A percentile compares a stretch with the other conserved stretches of the same genome.
These are phyloP conservation scores for Argyra leucocephala DNA, from an alignment of 2,888 invertebrate species.

Conservation along the genomic window DNA sequence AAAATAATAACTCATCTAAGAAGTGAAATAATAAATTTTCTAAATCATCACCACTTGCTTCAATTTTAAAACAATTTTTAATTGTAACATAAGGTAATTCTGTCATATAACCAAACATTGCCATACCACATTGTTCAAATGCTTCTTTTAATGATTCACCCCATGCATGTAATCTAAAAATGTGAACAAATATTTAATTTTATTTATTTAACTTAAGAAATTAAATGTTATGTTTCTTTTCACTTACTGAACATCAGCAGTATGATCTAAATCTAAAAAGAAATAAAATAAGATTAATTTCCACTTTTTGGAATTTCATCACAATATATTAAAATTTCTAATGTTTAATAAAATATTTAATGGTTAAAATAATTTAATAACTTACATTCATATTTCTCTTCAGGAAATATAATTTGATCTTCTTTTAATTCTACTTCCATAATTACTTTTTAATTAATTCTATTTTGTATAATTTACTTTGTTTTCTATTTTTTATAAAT, in stretches of 20 bases:
- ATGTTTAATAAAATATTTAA: conserved; percentile 9
- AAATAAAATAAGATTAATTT: conserved; percentile 18
- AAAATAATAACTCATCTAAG: conserved; percentile 84
- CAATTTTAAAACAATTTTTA: conserved; percentile 65
- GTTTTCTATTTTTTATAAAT: not conserved
- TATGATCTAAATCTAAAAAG: conserved; percentile 80
- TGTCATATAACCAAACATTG: conserved; percentile 98
- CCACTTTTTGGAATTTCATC: conserved; percentile 5
- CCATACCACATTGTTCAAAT: conserved; percentile 88
- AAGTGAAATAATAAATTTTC: conserved; percentile 82
- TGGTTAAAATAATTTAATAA: conserved; percentile 23
- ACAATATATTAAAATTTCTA: not conserved
- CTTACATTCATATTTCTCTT: conserved; percentile 76
- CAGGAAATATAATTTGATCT: conserved; percentile 55
- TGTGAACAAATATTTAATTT: conserved; percentile 18
- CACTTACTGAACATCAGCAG: conserved; percentile 97
- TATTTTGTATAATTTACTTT: not conserved
- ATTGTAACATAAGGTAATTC: conserved; percentile 77
- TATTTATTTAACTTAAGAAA: conserved; percentile 19
- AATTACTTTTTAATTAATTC: conserved; percentile 12
- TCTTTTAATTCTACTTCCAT: conserved; percentile 48
- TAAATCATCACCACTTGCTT: conserved; percentile 82
- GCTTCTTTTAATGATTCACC: conserved; percentile 77
- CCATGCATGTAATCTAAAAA: conserved; percentile 83
- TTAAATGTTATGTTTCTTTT: conserved; percentile 14